Base-by-base conservation (phyloP, 1,140 invertebrate species). In the Orchesella cincta region DNA sequence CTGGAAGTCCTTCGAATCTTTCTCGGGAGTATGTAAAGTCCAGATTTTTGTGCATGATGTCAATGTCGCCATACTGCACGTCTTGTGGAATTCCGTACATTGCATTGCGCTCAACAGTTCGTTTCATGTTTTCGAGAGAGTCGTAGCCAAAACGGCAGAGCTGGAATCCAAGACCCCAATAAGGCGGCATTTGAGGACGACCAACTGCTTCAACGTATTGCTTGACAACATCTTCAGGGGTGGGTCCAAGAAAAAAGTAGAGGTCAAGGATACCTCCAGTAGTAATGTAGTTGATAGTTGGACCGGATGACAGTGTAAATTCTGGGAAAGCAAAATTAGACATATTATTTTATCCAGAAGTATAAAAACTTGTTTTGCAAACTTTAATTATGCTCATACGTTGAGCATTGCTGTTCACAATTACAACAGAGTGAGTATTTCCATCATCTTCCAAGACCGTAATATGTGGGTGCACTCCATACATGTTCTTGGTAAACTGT, bases 141-240 rank as follows among this genome's bases (percentile, higher is more conserved):
- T 84, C 79, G 77, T 86, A 88, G 5, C 86, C 87, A 77, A 83
- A 88, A 28, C 86, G 83, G 74, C 83, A 87, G 0, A 88, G 81
- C 70, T 88, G 88, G 81, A 88, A 88, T 23, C 88, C 88, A n/a
- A 89, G 81, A 2, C 84, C 76, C 87, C 87, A 88, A 76, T 88
- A 88, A n/a, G 88, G 86, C 28, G 87, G 87, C 82, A 88, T 84
- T 75, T 82, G 83, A 0, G 86, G 85, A 8, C 85, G 80, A 3
- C 88, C 88, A 52, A 88, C 84, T 14, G 84, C 82, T 20, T 39
- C 33, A 16, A 33, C 71, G 23, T 64, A 75, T 23, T 75, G 51
- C 23, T 64, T 12, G 28, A 64, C 51, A 28, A 54, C 71, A 26
- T n/a, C 74, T 34, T 70, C 51, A 18, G 18, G 33, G 0, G 31